Base-by-base conservation (phyloP, 1,140 invertebrate species). In the Calephelis virginiensis region DNA sequence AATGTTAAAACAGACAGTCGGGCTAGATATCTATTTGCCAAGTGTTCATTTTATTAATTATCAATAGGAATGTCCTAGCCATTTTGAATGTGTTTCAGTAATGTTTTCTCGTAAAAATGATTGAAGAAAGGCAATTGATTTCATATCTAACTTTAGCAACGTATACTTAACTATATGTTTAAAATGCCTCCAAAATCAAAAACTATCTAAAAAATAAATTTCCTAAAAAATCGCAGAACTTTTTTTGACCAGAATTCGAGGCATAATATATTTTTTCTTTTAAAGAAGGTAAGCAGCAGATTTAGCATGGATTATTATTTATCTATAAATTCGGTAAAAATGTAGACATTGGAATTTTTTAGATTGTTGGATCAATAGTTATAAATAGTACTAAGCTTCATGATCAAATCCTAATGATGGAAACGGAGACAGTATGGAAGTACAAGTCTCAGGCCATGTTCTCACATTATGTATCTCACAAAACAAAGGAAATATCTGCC, bases 91-190 rank as follows among this genome's bases (percentile, higher is more conserved):
- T 77, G 78, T 82, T 83, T 83, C 77, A 81, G 80, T 81, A 83
- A 78, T 84, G 84, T 81, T 86, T 69, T 72, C 73, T 76, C 72
- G 68, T 84, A 84, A 82, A 87, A 89, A 86, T 87, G 81, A 89
- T 87, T 89, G 81, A 77, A 86, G 40, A 43, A 84, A 82, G 74
- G 75, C 77, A 73, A 75, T 80, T 78, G 77, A 77, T 83, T 76
- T 74, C 66, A 73, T 75, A 71, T 76, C 78, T 82, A 87, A 71
- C 68, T 78, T 48, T 50, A 70, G 59, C 43, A 64, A 71, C 48
- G 64, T 67, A 61, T 53, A 60, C 38, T 49, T 50, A 6, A 64
- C 10, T 43, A 53, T 11, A 53, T 11, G 17, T 53, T 53, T 13
- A 53, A 53, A 17, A 53, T 53, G 50, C 50, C 14, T 53, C n/a